Conservation (phyloP, 2,797 vertebrate species). For the Lophius americanus region DNA sequence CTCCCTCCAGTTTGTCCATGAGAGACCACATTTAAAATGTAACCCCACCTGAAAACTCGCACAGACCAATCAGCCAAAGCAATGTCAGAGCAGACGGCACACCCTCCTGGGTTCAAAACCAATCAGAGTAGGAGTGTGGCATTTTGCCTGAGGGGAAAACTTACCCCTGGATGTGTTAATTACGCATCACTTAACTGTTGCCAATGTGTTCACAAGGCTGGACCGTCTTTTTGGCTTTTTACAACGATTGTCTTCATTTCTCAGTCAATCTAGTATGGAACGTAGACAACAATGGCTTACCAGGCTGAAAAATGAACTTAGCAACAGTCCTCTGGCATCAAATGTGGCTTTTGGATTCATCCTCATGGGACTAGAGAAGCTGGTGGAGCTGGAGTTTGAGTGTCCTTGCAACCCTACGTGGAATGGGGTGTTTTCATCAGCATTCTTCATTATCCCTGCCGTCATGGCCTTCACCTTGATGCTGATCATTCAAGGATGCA, state of each 20-base stretch:
- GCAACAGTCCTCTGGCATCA: conserved; percentile 83
- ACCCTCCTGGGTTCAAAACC: conserved; percentile 78
- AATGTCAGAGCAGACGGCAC: conserved; percentile 69
- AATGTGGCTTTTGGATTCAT: conserved; percentile 84
- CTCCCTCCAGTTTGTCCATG: conserved; percentile 74
- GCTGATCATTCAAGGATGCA: conserved; percentile 83
- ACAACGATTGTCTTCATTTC: conserved; percentile 67
- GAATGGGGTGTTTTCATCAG: conserved; percentile 81
- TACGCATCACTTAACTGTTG: conserved; percentile 81
- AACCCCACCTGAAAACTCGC: conserved; percentile 74
- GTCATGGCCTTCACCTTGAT: conserved; percentile 83
- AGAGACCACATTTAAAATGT: conserved; percentile 77
- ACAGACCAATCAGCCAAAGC: conserved; percentile 70
- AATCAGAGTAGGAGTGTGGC: conserved; percentile 79
- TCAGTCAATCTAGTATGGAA: conserved; percentile 81
- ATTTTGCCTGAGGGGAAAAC: conserved; percentile 78
- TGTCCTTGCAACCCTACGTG: conserved; percentile 82
- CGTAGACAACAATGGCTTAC: conserved; percentile 84
- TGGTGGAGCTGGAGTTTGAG: conserved; percentile 84
- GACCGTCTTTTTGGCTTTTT: conserved; percentile 76
- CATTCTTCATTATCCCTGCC: conserved; percentile 83
- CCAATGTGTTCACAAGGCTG: conserved; percentile 79
- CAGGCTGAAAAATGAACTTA: conserved; percentile 84
- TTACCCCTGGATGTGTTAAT: conserved; percentile 77
- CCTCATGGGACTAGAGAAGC: conserved; percentile 83